phyloP scores from a whole-genome alignment of 2,797 vertebrate genomes.

The Pithecia hirsuta region DNA sequence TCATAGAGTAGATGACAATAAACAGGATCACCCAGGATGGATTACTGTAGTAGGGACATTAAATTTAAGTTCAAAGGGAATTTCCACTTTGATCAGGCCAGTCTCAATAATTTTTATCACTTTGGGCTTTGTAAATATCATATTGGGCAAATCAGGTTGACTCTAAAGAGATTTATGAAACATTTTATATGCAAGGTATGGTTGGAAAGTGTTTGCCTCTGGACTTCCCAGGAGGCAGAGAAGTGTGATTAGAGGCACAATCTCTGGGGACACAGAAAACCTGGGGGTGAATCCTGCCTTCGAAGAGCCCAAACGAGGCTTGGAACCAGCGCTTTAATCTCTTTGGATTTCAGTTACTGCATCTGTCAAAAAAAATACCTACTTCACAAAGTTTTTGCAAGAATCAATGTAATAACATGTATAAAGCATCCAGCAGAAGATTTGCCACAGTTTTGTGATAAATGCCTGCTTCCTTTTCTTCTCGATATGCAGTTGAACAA shows the following conservation, averaged over 20 bases:
- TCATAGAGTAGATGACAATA: constrained; percentile 2
- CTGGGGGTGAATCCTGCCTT: not conserved
- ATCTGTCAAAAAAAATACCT: not conserved
- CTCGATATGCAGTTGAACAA: not conserved
- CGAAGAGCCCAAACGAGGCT: not conserved
- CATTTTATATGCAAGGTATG: not conserved
- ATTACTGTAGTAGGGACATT: not conserved
- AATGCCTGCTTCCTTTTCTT: not conserved
- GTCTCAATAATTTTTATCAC: constrained; percentile 32
- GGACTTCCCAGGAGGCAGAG: not conserved
- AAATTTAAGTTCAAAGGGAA: constrained; percentile 56
- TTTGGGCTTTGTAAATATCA: constrained; percentile 40
- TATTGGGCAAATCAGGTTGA: constrained; percentile 29
- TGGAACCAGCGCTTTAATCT: not conserved
- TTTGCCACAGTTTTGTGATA: not conserved
- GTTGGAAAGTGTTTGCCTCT: constrained; percentile 7
- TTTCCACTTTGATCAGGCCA: constrained; percentile 45
- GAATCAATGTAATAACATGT: not conserved
- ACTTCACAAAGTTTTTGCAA: not conserved
- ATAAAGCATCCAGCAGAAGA: not conserved
- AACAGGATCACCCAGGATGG: not conserved
- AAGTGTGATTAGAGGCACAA: not conserved
- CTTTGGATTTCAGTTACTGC: not conserved
- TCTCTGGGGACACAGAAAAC: not conserved
- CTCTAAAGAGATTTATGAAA: constrained; percentile 37